phyloP scores from a whole-genome alignment of 2,888 invertebrate genomes.

The Cerastis rubricosa region DNA sequence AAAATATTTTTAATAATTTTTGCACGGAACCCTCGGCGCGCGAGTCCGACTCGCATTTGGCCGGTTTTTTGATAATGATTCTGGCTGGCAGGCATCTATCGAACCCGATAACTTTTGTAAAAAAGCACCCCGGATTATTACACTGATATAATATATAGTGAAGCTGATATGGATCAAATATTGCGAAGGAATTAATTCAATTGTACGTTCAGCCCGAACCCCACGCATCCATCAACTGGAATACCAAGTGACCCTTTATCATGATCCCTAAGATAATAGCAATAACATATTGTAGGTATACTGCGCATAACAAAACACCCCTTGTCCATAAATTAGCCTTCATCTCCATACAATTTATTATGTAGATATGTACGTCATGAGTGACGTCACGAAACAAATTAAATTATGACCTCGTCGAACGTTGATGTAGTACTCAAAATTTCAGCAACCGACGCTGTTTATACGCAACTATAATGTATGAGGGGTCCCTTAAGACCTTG shows the following conservation, averaged over 20 bases:
- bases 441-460: constrained; percentile 78
- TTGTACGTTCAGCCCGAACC: constrained; percentile 31
- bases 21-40: no score
- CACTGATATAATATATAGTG: background rate
- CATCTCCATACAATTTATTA: constrained; percentile 67
- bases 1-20: no score
- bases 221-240: constrained; percentile 48
- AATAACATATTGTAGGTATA: constrained; percentile 60
- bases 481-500: constrained; percentile 71
- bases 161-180: background rate
- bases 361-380: constrained; percentile 59
- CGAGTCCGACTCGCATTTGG: no score
- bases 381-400: constrained; percentile 76
- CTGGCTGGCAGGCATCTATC: no score
- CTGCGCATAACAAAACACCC: constrained; percentile 56
- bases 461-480: constrained; percentile 81
- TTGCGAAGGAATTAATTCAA: constrained; percentile 3
- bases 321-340: constrained; percentile 65
- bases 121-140: background rate
- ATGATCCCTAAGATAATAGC: constrained; percentile 62
- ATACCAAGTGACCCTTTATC: constrained; percentile 50
- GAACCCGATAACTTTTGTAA: no score
- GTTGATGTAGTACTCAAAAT: constrained; percentile 78
- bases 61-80: no score
- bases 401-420: constrained; percentile 78